These are phyloP conservation scores for Anguilla japonica DNA, from an alignment of 2,113 vertebrate genomes.

Conservation along the genomic window DNA sequence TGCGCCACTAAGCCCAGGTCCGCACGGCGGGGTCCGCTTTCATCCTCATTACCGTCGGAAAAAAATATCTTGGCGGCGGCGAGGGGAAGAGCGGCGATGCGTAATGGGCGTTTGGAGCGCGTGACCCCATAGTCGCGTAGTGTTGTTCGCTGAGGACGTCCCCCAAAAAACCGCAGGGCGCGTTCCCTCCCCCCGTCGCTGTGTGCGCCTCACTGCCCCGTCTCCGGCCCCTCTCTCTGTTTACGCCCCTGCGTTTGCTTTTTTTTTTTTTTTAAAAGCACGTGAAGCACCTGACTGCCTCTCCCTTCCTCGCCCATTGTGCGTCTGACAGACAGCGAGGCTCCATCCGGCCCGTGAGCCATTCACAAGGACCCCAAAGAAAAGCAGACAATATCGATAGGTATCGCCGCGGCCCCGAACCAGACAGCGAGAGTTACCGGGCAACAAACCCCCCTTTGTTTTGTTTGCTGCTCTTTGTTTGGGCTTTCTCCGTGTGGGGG, in stretches of 20 bases:
- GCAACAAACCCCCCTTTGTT: slow-evolving; percentile 33
- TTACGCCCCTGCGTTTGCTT: not conserved
- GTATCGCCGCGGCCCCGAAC: slow-evolving; percentile 21
- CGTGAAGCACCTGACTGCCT: slow-evolving; percentile 13
- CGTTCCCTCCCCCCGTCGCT: not conserved
- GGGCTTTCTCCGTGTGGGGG: not conserved
- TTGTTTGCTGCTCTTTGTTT: slow-evolving; percentile 18
- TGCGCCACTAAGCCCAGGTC: not conserved
- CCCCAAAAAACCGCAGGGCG: not conserved
- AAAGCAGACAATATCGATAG: slow-evolving; percentile 31
- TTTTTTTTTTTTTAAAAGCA: slow-evolving; percentile 8
- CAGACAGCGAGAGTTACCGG: slow-evolving; percentile 21
- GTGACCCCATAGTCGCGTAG: not conserved
- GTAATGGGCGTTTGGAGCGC: not conserved
- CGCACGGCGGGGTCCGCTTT: not conserved
- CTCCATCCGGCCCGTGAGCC: slow-evolving; percentile 21
- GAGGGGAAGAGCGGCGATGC: not conserved
- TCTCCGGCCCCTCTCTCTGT: not conserved
- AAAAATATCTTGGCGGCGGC: not conserved
- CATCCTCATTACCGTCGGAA: not conserved
- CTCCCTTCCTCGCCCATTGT: slow-evolving; percentile 8
- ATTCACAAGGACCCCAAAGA: slow-evolving; percentile 30
- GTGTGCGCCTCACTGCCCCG: not conserved
- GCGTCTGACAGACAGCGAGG: slow-evolving; percentile 28
- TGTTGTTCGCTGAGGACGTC: not conserved